Base-by-base conservation (phyloP, 2,888 invertebrate species). In the Atethmia centrago region DNA sequence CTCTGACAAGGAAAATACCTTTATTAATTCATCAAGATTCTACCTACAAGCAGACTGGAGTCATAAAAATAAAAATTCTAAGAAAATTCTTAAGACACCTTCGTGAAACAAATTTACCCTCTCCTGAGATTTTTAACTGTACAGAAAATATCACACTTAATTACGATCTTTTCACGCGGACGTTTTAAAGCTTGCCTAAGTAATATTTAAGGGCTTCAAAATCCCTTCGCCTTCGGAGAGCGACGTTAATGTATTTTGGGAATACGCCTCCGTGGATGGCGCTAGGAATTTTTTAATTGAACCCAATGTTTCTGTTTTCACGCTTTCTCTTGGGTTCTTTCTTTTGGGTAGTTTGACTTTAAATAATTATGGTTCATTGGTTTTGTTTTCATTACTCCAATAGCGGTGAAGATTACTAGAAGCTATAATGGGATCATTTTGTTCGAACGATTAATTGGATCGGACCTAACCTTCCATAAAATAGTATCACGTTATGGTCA, bases 131-230 rank as follows among this genome's bases (percentile, higher is more conserved):
- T 87, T 86, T 85, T 71, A 79, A 87, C 81, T 77, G 85, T 73
- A 80, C 83, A 76, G 77, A 80, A 83, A 87, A 85, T 86, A 85
- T 87, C 79, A 77, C 85, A 85, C 87, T 85, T 83, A 85, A 85
- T 85, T 85, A 85, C 79, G 65, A 68, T 63, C 80, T 77, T 83
- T 85, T 75, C 74, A 71, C 83, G 83, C 83, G 66, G 73, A 87
- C 87, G 71, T 87, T 87, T 85, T 85, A 87, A 87, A 87, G 83
- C 87, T 83, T 76, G 73, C 74, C 76, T 85, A 83, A 85, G 87
- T 85, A 85, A 85, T 87, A 85, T 87, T 86, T 85, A 84, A 85
- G 74, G 85, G 80, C 72, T 85, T 85, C 77, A 77, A 77, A 84
- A 85, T 85, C 87, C 85, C 78, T 82, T 71, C 84, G 76, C 74